phyloP scores from a whole-genome alignment of 2,888 invertebrate species.

The Nymphalis c-album region DNA sequence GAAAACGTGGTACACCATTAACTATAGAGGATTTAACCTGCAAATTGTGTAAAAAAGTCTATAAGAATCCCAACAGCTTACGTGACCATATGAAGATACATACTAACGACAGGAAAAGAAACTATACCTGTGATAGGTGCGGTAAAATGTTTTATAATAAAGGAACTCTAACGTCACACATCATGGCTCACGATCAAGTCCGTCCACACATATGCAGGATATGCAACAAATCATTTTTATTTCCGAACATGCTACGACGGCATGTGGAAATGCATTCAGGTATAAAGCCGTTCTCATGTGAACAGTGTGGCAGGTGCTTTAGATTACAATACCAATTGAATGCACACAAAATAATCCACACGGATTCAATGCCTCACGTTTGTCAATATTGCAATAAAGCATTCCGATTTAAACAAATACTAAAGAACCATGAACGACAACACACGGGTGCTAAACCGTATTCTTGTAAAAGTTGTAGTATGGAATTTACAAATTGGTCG shows the following conservation, averaged over 20 bases:
- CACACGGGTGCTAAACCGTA: slow-evolving; percentile 88
- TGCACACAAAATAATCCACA: slow-evolving; percentile 88
- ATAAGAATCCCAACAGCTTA: slow-evolving; percentile 58
- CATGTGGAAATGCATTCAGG: slow-evolving; percentile 76
- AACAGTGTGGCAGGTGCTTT: slow-evolving; percentile 70
- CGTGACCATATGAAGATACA: slow-evolving; percentile 84
- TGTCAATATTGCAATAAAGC: slow-evolving; percentile 89
- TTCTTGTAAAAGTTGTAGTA: slow-evolving; percentile 85
- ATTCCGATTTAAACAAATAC: slow-evolving; percentile 88
- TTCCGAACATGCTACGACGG: slow-evolving; percentile 69
- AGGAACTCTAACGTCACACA: slow-evolving; percentile 70
- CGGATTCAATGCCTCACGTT: slow-evolving; percentile 88
- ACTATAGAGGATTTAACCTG: slow-evolving; percentile 70
- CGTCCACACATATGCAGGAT: slow-evolving; percentile 69
- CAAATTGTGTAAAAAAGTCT: slow-evolving; percentile 64
- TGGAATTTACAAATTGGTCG: slow-evolving; percentile 90
- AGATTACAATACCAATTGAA: slow-evolving; percentile 86
- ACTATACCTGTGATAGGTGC: slow-evolving; percentile 73
- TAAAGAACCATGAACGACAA: slow-evolving; percentile 86
- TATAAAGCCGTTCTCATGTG: slow-evolving; percentile 69
- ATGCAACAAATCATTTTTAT: slow-evolving; percentile 69
- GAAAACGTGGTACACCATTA: slow-evolving; percentile 65
- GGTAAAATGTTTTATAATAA: slow-evolving; percentile 75
- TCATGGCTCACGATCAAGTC: slow-evolving; percentile 69
- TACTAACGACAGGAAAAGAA: slow-evolving; percentile 71